These are phyloP conservation scores for Cylloceria caligata DNA, from an alignment of 2,888 invertebrate genomes.

Conservation along the genomic window DNA sequence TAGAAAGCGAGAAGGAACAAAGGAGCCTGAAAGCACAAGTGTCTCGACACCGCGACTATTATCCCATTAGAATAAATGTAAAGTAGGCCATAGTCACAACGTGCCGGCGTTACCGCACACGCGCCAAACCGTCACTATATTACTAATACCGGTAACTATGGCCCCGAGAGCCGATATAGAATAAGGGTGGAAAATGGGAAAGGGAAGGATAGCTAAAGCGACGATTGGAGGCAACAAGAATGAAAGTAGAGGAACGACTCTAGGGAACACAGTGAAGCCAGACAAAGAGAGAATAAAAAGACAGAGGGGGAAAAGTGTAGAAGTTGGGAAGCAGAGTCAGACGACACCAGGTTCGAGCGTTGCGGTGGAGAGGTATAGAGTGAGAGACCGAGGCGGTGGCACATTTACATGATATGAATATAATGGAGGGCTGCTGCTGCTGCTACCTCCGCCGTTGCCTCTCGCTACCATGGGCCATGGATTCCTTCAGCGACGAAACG, in stretches of 20 bases:
- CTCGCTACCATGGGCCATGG: constrained; percentile 63
- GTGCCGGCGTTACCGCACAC: constrained; percentile 35
- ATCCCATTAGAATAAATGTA: constrained; percentile 80
- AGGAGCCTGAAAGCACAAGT: constrained; percentile 55
- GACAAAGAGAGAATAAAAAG: constrained; percentile 17
- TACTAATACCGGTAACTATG: constrained; percentile 30
- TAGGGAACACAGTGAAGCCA: neutral
- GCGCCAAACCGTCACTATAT: constrained; percentile 31
- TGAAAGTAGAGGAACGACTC: constrained; percentile 28
- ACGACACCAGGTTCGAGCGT: constrained; percentile 22
- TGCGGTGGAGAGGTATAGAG: constrained; percentile 16
- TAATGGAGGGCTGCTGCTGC: constrained; percentile 82
- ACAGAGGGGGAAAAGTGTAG: constrained; percentile 36
- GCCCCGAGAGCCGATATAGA: constrained; percentile 23
- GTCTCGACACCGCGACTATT: constrained; percentile 72
- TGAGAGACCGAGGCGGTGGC: constrained; percentile 71
- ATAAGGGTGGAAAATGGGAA: constrained; percentile 74
- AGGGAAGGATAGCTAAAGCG: constrained; percentile 62
- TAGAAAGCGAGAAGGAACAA: constrained; percentile 40
- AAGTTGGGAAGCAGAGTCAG: constrained; percentile 32
- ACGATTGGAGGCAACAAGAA: constrained; percentile 45
- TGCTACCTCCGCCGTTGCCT: constrained; percentile 46
- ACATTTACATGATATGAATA: constrained; percentile 84
- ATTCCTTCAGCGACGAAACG: constrained; percentile 75
- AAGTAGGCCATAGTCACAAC: constrained; percentile 68